Evolutionary conservation across 2,888 invertebrate species (phyloP).

Genomic region (Periphyllus acericola): DNA sequence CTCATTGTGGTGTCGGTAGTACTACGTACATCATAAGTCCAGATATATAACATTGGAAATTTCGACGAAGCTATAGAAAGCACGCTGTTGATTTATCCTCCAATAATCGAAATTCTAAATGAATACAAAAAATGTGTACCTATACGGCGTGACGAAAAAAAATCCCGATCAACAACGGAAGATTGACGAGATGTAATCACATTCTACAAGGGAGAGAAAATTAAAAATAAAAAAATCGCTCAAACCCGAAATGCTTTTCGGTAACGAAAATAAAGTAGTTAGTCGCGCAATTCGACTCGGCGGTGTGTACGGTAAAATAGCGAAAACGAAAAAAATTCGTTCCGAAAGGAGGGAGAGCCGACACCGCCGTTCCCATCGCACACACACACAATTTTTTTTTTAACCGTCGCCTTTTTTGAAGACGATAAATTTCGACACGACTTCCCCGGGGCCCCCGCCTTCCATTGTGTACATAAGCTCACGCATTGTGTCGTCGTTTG

Average conservation of each 20-base stretch:
- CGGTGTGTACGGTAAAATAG: not conserved
- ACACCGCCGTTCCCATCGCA: not conserved
- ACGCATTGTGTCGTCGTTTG: conserved; percentile 12
- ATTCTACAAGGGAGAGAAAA: no score
- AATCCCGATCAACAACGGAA: no score
- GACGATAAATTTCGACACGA: conserved; percentile 51
- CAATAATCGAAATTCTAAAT: no score
- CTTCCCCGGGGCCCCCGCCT: not conserved
- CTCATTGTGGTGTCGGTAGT: no score
- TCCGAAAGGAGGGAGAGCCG: not conserved
- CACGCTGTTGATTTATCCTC: no score
- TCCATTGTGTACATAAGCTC: conserved; percentile 8
- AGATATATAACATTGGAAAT: no score
- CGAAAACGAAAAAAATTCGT: conserved; percentile 6
- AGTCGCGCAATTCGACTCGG: not conserved
- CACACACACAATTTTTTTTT: conserved; percentile 15
- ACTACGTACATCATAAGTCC: no score
- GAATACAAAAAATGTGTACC: no score
- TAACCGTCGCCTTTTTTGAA: not conserved
- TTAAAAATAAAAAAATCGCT: not conserved
- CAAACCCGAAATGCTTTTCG: not conserved
- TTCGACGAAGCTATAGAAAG: no score
- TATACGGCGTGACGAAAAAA: no score
- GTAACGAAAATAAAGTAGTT: not conserved
- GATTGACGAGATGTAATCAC: no score